These are phyloP conservation scores for Epinotia demarniana DNA, from an alignment of 2,888 invertebrate species.

Conservation along the genomic window DNA sequence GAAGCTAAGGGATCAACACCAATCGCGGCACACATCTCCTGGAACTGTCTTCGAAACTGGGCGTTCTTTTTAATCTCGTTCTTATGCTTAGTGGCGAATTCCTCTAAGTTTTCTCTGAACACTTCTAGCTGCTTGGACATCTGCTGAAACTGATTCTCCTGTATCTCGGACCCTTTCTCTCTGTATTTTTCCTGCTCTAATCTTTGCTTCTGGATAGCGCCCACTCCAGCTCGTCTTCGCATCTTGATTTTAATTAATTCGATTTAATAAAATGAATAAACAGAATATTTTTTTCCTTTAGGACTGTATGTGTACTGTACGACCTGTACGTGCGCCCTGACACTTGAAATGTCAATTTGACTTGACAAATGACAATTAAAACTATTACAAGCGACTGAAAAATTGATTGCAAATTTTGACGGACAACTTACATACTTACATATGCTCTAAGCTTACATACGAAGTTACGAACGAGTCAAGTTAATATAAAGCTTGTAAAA, in stretches of 20 bases:
- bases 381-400: too few relatives aligned
- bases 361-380: too few relatives aligned
- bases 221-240: slow-evolving; percentile 93
- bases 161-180: slow-evolving; percentile 95
- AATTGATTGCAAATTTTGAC: too few relatives aligned
- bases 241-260: slow-evolving; percentile 71
- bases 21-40: slow-evolving; percentile 99
- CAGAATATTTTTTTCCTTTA: background rate
- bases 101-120: slow-evolving; percentile 95
- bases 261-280: background rate
- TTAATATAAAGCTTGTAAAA: too few relatives aligned
- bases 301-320: too few relatives aligned
- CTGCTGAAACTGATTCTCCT: slow-evolving; percentile 96
- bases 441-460: too few relatives aligned
- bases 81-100: slow-evolving; percentile 98
- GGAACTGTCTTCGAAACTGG: slow-evolving; percentile 97
- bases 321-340: background rate
- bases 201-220: slow-evolving; percentile 95
- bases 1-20: slow-evolving; percentile 99
- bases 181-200: slow-evolving; percentile 94
- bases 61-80: slow-evolving; percentile 97
- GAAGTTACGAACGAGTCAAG: too few relatives aligned
- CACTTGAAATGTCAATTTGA: background rate
- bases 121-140: slow-evolving; percentile 97
- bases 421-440: too few relatives aligned